Base-by-base conservation (phyloP, 2,888 invertebrate species). In the Cephus pygmeus region DNA sequence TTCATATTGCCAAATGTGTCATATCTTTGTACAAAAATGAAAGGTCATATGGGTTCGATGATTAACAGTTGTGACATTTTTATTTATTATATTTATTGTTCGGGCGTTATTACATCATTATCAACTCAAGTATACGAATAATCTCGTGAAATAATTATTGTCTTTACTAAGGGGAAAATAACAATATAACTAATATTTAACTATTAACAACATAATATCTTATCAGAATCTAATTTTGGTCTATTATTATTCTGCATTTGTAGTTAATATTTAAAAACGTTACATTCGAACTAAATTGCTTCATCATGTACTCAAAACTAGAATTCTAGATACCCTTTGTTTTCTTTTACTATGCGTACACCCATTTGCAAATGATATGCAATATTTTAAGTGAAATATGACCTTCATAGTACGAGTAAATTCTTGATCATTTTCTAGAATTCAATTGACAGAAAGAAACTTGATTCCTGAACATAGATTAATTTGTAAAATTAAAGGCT, bases 161-260 rank as follows among this genome's bases (percentile, higher is more conserved):
- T 56, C 40, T 56, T 56, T 9, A 23, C 23, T 23, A 23, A 56
- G 40, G 23, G 23, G 9, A 15, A 23, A 23, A 56, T 23, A 56
- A 56, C 6, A 56, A 56, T 23, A 56, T 56, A 23, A 56, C 9
- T 56, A 56, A 56, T 56, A 9, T 56, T 56, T 23, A 56, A 56
- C 9, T 56, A 56, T 56, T 56, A 75, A 36, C 73, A 33, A 34
- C 31, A 77, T 36, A 31, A 36, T 34, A 31, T 40, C 34, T 36
- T 69, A 69, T 23, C 31, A 36, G 11, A 69, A 77, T 75, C 34
- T 31, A 30, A 31, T 33, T 68, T 77, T 77, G 73, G 23, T 81
- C 92, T 56, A 56, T 56, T 40, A 9, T 40, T 56, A 56, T 15
- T 56, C 40, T 56, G 40, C 40, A 56, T 56, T 56, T 56, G 40